Evolutionary conservation across 2,113 vertebrate species (phyloP).

Genomic region (Anguilla rostrata): DNA sequence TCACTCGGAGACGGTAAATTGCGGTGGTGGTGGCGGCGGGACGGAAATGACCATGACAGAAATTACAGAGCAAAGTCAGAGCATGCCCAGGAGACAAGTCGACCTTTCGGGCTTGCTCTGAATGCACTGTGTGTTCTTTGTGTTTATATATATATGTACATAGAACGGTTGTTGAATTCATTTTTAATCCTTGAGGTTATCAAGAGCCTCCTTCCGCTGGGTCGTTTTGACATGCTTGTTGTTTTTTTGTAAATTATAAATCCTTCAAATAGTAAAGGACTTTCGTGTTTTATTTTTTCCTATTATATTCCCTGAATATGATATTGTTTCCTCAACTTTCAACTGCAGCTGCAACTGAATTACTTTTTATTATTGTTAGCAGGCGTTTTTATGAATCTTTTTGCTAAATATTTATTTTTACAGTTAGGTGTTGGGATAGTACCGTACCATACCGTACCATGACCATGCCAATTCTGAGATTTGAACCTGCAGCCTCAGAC

Average conservation of each 20-base stretch:
- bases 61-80: conserved; percentile 19
- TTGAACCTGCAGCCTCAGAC: no score
- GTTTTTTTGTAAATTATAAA: neutral
- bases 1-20: neutral
- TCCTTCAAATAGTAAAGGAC: neutral
- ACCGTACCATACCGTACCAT: neutral
- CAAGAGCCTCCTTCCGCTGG: neutral
- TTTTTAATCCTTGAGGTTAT: conserved; percentile 1
- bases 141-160: neutral
- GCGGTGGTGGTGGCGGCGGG: neutral
- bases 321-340: neutral
- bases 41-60: neutral
- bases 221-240: neutral
- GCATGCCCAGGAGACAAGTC: neutral
- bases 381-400: neutral
- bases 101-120: neutral
- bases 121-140: conserved; percentile 6
- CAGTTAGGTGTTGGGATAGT: neutral
- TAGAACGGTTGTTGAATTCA: neutral
- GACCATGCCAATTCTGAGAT: no score
- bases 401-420: neutral
- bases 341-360: neutral
- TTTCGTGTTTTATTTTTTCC: neutral
- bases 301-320: no score
- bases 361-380: neutral